These are phyloP conservation scores for Eristalis tenax DNA, from an alignment of 2,888 invertebrate genomes.

Conservation along the genomic window DNA sequence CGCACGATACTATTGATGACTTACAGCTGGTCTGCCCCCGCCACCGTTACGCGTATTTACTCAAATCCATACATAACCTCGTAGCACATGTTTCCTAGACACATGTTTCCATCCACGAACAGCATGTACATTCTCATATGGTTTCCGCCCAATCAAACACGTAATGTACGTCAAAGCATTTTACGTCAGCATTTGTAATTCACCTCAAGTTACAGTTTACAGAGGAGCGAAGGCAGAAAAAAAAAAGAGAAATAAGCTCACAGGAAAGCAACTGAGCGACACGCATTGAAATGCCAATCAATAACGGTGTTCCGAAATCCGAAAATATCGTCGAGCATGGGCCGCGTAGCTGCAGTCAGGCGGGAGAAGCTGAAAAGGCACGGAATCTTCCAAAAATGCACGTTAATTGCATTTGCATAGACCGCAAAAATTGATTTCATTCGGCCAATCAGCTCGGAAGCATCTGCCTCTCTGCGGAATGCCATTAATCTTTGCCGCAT, in stretches of 20 bases:
- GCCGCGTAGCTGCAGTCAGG: neutral
- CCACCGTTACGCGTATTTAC: too few species aligned
- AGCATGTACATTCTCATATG: neutral
- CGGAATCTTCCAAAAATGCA: constrained; percentile 10
- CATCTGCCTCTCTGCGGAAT: constrained; percentile 54
- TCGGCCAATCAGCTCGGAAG: constrained; percentile 38
- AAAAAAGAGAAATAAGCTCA: neutral
- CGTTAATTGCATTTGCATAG: constrained; percentile 65
- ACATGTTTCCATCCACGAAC: neutral
- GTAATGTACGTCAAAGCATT: constrained; percentile 46
- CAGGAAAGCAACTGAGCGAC: neutral
- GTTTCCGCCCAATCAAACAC: constrained; percentile 17
- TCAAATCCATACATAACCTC: too few species aligned
- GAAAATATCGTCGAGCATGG: constrained; percentile 17
- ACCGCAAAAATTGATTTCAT: constrained; percentile 46
- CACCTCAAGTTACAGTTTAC: constrained; percentile 14
- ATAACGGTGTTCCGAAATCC: constrained; percentile 17
- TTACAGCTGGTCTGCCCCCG: too few species aligned
- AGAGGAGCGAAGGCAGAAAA: neutral
- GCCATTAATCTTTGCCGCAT: constrained; percentile 39
- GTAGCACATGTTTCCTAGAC: neutral
- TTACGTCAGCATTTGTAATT: constrained; percentile 44
- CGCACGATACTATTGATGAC: too few species aligned
- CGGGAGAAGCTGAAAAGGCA: neutral
- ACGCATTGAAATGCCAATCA: constrained; percentile 29